Evolutionary conservation across 1,140 invertebrate genomes (phyloP).

Genomic region (Myzus persicae): DNA sequence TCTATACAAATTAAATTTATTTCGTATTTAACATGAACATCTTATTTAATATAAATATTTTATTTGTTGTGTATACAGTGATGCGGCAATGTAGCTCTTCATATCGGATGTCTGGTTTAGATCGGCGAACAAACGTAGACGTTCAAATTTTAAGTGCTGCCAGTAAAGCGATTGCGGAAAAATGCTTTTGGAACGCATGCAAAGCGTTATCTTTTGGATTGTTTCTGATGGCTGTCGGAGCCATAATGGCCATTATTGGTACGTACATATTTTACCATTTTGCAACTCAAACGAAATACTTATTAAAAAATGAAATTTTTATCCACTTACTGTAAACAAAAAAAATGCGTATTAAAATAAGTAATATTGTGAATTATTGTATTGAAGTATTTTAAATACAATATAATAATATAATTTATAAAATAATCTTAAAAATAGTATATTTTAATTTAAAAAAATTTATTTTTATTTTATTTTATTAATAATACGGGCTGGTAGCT

Average conservation of each 20-base stretch:
- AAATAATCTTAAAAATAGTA: not conserved
- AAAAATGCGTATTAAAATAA: not conserved
- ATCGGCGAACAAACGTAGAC: slow-evolving; percentile 53
- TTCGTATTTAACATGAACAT: not conserved
- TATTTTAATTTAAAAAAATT: too few species aligned
- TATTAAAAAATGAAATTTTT: not conserved
- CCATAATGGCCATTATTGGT: slow-evolving; percentile 91
- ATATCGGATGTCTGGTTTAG: slow-evolving; percentile 51
- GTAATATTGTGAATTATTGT: not conserved
- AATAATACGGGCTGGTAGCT: too few species aligned
- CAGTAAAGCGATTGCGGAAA: slow-evolving; percentile 52
- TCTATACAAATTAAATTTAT: not conserved
- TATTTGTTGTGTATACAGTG: not conserved
- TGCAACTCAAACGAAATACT: not conserved
- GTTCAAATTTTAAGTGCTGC: slow-evolving; percentile 48
- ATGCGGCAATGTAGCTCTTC: slow-evolving; percentile 58
- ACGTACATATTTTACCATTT: slow-evolving; percentile 62
- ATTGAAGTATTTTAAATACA: not conserved
- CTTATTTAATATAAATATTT: slow-evolving; percentile 17
- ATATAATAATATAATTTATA: not conserved
- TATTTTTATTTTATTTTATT: too few species aligned
- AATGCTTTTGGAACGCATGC: slow-evolving; percentile 87
- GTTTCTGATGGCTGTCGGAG: slow-evolving; percentile 83
- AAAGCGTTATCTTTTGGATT: slow-evolving; percentile 84
- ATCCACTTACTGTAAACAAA: not conserved